These are phyloP conservation scores for Pangasius macronema DNA, from an alignment of 2,797 vertebrate species.

Conservation along the genomic window DNA sequence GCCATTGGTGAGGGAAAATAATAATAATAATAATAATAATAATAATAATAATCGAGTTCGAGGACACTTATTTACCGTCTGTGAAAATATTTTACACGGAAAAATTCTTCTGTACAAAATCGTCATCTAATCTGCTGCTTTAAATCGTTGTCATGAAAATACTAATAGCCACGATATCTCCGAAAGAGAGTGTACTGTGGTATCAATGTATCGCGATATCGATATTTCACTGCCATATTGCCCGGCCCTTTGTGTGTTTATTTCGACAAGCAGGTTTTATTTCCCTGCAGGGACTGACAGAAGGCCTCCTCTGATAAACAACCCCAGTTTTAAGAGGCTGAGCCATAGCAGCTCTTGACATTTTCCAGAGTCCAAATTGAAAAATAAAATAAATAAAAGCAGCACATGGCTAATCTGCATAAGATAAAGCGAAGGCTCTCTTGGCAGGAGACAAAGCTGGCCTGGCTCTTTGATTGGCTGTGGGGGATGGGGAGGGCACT, in stretches of 20 bases:
- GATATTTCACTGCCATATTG: background rate
- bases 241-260: background rate
- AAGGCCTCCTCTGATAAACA: constrained; percentile 45
- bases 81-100: background rate
- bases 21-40: background rate
- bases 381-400: constrained; percentile 87
- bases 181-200: background rate
- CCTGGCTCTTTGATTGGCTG: constrained; percentile 82
- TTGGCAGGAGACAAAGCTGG: constrained; percentile 87
- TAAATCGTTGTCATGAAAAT: background rate
- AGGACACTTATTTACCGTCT: no score
- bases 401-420: constrained; percentile 99
- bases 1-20: no score
- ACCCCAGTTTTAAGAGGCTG: constrained; percentile 60
- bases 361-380: constrained; percentile 75
- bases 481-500: constrained; percentile 72
- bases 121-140: background rate
- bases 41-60: background rate
- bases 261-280: constrained; percentile 10
- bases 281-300: constrained; percentile 38
- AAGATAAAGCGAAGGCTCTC: constrained; percentile 89
- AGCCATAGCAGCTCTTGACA: constrained; percentile 80
- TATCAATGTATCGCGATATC: background rate
- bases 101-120: background rate
- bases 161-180: background rate